Evolutionary conservation across 2,797 vertebrate genomes (phyloP), one percentile per base, ranked within the genome.

Genomic region (Vultur gryphus): DNA sequence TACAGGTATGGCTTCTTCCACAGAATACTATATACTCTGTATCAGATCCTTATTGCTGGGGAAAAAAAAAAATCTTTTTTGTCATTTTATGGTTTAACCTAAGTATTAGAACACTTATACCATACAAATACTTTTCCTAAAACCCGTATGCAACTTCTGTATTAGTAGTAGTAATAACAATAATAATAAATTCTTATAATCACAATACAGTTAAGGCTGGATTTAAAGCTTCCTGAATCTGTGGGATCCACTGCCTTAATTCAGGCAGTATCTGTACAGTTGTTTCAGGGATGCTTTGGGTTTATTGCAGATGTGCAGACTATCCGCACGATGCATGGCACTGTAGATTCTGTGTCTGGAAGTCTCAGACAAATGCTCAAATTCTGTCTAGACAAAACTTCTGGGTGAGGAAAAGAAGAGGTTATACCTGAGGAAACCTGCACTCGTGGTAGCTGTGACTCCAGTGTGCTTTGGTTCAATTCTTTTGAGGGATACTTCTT

Each of bases 301-400:
- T 39, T 80, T 83, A 10, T 55, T 48, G 29, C 44, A 29, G 4
- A 2, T 19, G 20, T 23, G 19, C 20, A 76, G 16, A 23, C 29
- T 48, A 20, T 49, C 43, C 0, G 1, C 54, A 23, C 2, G 7
- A 5, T 72, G 21, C 5, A 14, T 26, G 16, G 3, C 33, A 21
- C 33, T 7, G 1, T 41, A 37, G 57, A 54, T 28, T 78, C n/a
- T n/a, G 12, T 52, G 28, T 59, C 44, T 5, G 4, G 41, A 88
- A 83, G 26, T 72, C 41, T 80, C 54, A 43, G 33, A 51, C 9
- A 75, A 82, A 41, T 31, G 41, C 8, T 75, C 35, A 17, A 19
- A 41, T 51, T 87, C 43, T 75, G 10, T 43, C 28, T 79, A 55
- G 84, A 64, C 33, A 59, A 62, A 72, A 18, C 8, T 79, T 69